These are phyloP conservation scores for Sitta europaea DNA, from an alignment of 2,113 vertebrate species.

Conservation along the genomic window DNA sequence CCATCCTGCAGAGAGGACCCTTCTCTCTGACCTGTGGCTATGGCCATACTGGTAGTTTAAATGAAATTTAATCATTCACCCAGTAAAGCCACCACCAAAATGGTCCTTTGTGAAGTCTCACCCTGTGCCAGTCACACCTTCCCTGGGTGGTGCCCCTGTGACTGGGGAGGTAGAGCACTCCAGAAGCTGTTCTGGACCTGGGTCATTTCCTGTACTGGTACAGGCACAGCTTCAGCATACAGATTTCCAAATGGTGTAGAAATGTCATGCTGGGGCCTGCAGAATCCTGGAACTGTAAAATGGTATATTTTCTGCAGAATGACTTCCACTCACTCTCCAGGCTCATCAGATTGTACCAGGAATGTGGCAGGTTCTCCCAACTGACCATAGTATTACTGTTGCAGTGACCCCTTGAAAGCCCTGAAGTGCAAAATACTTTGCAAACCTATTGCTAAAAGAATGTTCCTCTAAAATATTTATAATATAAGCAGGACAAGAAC, in stretches of 20 bases:
- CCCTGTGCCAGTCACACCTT: neutral
- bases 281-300: neutral
- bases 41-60: neutral
- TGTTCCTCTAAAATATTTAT: neutral
- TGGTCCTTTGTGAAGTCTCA: neutral
- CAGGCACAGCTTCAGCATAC: neutral
- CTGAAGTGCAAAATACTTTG: neutral
- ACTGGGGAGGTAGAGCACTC: neutral
- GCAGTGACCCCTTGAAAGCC: neutral
- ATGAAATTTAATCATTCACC: neutral
- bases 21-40: fast-evolving
- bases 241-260: neutral
- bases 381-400: neutral
- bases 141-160: neutral
- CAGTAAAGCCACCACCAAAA: fast-evolving
- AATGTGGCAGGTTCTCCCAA: neutral
- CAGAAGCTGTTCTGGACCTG: neutral
- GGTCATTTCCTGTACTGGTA: neutral
- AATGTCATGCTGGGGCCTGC: neutral
- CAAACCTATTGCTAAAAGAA: neutral
- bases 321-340: neutral
- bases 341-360: neutral
- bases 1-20: neutral
- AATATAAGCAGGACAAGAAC: neutral
- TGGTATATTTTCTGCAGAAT: neutral